phyloP scores from a whole-genome alignment of 2,113 vertebrate genomes.

The Ovibos moschatus region DNA sequence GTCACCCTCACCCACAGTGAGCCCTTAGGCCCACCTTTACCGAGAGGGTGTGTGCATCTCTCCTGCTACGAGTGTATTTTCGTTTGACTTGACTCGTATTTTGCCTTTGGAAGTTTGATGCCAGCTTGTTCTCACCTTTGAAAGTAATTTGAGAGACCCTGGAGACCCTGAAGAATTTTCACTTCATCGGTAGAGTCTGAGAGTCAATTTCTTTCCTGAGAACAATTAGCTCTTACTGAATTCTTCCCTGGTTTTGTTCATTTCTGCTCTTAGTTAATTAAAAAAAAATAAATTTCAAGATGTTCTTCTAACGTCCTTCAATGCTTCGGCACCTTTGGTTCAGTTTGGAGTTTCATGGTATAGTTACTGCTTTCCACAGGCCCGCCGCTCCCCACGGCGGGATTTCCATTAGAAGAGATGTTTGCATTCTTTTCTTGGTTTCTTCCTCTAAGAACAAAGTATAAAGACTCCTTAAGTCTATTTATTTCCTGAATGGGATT shows the following conservation, averaged over 20 bases:
- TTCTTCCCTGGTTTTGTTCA: neutral
- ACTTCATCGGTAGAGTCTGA: neutral
- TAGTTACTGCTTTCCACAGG: no score
- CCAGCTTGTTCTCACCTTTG: no score
- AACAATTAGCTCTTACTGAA: no score
- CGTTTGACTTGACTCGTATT: fast-evolving
- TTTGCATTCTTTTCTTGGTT: neutral
- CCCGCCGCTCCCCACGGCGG: neutral
- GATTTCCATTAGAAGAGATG: neutral
- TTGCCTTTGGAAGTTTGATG: neutral
- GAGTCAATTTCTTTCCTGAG: neutral
- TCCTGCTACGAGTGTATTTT: fast-evolving
- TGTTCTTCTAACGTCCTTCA: neutral
- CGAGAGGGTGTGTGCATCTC: no score
- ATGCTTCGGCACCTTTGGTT: neutral
- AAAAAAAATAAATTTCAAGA: neutral
- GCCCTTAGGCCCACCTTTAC: neutral
- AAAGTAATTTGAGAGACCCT: neutral
- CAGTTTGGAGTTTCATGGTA: neutral
- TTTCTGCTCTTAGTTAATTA: neutral
- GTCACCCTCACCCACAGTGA: neutral
- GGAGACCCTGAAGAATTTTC: neutral
- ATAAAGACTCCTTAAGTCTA: neutral
- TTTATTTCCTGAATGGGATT: fast-evolving
- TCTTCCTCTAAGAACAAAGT: neutral